phyloP scores from a whole-genome alignment of 2,888 invertebrate genomes.

The Chalcosyrphus nemorum region DNA sequence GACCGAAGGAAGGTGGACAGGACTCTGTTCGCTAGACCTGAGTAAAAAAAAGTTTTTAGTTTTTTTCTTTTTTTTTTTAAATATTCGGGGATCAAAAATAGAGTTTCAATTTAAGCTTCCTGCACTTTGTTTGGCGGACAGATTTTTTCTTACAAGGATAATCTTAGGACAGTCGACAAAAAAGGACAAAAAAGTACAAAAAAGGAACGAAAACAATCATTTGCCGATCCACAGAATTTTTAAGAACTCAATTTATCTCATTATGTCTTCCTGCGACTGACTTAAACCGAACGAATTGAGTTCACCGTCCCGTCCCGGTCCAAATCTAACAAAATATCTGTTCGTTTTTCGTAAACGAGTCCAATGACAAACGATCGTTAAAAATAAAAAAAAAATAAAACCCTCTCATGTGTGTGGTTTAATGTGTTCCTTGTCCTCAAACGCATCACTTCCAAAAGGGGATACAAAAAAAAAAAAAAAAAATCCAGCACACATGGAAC shows the following conservation, averaged over 20 bases:
- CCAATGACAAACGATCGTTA: slow-evolving; percentile 27
- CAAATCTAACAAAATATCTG: slow-evolving; percentile 22
- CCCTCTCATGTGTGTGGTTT: slow-evolving; percentile 10
- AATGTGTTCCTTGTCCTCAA: slow-evolving; percentile 28
- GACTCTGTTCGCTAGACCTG: too few species aligned
- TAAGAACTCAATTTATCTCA: background rate
- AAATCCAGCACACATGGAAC: background rate
- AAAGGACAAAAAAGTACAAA: background rate
- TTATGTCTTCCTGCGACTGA: background rate
- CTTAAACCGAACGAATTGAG: background rate
- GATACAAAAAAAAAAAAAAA: background rate
- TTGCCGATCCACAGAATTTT: background rate
- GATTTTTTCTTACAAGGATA: too few species aligned
- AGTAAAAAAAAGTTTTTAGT: too few species aligned
- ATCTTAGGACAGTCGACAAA: too few species aligned
- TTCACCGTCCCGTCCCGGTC: background rate
- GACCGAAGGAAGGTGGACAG: too few species aligned
- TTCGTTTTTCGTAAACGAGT: slow-evolving; percentile 19
- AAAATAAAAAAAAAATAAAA: slow-evolving; percentile 1
- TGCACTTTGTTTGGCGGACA: too few species aligned
- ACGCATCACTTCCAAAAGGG: slow-evolving; percentile 5
- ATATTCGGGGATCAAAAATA: too few species aligned
- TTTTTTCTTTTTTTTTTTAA: too few species aligned
- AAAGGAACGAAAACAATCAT: background rate
- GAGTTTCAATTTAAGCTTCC: too few species aligned